phyloP scores from a whole-genome alignment of 2,888 invertebrate genomes.

The Andrena haemorrhoa region DNA sequence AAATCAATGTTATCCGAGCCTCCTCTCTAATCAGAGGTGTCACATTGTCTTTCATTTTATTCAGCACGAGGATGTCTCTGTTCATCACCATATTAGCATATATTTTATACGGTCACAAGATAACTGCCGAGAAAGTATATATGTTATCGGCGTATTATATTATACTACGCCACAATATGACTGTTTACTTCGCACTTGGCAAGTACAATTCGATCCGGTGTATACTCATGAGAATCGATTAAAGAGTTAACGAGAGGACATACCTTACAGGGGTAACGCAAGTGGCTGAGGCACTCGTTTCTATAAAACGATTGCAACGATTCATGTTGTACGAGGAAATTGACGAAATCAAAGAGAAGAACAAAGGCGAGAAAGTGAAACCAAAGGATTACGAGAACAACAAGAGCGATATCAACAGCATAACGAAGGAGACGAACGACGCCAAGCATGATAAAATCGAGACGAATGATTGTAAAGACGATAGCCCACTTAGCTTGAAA shows the following conservation, averaged over 20 bases:
- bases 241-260: background rate
- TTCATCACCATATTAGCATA: constrained; percentile 92
- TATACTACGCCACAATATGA: constrained; percentile 93
- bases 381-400: background rate
- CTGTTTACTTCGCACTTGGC: constrained; percentile 94
- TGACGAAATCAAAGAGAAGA: constrained; percentile 24
- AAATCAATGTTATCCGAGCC: constrained; percentile 90
- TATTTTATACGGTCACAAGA: constrained; percentile 87
- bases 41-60: constrained; percentile 93
- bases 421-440: constrained; percentile 13
- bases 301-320: constrained; percentile 89
- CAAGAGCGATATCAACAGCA: constrained; percentile 18
- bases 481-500: constrained; percentile 69
- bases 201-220: constrained; percentile 44
- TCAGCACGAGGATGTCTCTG: constrained; percentile 94
- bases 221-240: background rate
- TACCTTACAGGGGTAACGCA: constrained; percentile 89
- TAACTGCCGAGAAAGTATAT: constrained; percentile 94
- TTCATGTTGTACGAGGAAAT: constrained; percentile 87
- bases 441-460: background rate
- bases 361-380: constrained; percentile 21
- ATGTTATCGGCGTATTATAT: constrained; percentile 96
- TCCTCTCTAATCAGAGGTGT: constrained; percentile 92
- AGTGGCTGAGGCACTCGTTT: constrained; percentile 91
- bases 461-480: constrained; percentile 48